Conservation (phyloP, 2,113 vertebrate species). For the Scortum barcoo region DNA sequence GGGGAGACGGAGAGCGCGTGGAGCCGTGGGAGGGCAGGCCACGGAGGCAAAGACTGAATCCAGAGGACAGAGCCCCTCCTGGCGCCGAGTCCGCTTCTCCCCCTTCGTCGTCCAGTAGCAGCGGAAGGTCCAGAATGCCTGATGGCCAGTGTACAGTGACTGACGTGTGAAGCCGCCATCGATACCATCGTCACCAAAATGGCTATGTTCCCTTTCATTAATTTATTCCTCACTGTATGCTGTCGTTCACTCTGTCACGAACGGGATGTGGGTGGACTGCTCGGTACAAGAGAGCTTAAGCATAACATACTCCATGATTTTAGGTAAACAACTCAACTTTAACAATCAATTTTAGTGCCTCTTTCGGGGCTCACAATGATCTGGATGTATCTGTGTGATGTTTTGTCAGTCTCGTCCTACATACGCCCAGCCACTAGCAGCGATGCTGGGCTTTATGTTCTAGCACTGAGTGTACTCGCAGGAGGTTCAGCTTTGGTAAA, state of each 20-base stretch:
- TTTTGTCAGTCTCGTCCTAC: slow-evolving; percentile 9
- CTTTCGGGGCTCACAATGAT: slow-evolving; percentile 14
- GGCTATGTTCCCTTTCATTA: slow-evolving; percentile 67
- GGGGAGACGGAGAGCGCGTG: slow-evolving; percentile 80
- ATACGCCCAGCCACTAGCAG: not conserved
- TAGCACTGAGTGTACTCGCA: slow-evolving; percentile 4
- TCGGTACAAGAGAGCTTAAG: slow-evolving; percentile 28
- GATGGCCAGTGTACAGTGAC: slow-evolving; percentile 99
- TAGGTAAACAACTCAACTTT: slow-evolving; percentile 17
- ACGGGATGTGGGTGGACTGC: slow-evolving; percentile 45
- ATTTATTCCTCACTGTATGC: slow-evolving; percentile 71
- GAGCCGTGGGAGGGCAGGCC: slow-evolving; percentile 84
- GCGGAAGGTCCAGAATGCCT: slow-evolving; percentile 92
- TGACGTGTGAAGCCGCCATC: slow-evolving; percentile 89
- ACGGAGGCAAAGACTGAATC: slow-evolving; percentile 87
- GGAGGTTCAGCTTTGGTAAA: slow-evolving; percentile 24
- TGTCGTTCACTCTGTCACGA: slow-evolving; percentile 57
- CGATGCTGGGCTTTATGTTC: slow-evolving; percentile 12
- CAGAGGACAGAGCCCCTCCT: slow-evolving; percentile 85
- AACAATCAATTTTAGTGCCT: not conserved
- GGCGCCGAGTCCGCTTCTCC: slow-evolving; percentile 80
- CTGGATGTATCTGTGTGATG: slow-evolving; percentile 17
- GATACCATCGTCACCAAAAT: slow-evolving; percentile 39
- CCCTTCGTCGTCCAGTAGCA: slow-evolving; percentile 73
- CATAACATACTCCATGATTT: slow-evolving; percentile 13